Evolutionary conservation across 2,113 vertebrate species (phyloP).

Genomic region (Oncorhynchus keta): DNA sequence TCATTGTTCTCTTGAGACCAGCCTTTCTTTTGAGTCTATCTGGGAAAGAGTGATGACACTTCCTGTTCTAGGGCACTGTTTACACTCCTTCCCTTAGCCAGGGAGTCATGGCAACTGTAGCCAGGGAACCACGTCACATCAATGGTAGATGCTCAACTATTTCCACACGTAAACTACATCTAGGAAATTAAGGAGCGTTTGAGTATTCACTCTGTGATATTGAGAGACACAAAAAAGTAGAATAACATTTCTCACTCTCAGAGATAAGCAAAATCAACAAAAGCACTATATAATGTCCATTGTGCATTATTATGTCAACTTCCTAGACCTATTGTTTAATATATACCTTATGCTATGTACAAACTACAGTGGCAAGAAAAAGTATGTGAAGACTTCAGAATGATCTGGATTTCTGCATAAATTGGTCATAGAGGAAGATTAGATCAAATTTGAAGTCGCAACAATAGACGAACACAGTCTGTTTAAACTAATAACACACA

Average conservation of each 20-base stretch:
- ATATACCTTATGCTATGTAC: too few relatives aligned
- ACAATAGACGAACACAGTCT: too few relatives aligned
- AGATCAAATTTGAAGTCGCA: too few relatives aligned
- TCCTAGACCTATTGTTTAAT: too few relatives aligned
- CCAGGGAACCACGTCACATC: slow-evolving; percentile 64
- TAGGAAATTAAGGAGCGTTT: slow-evolving; percentile 27
- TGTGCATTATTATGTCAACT: too few relatives aligned
- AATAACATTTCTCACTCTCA: background rate
- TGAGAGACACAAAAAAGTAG: slow-evolving; percentile 40
- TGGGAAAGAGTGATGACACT: slow-evolving; percentile 58
- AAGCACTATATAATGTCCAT: slow-evolving; percentile 5
- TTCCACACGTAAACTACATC: slow-evolving; percentile 56
- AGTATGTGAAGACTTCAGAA: too few relatives aligned
- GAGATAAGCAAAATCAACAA: slow-evolving; percentile 31
- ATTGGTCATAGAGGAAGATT: too few relatives aligned
- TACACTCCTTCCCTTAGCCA: slow-evolving; percentile 54
- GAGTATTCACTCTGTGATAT: background rate
- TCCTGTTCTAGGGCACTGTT: slow-evolving; percentile 65
- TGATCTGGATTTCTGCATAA: too few relatives aligned
- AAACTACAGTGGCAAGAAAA: too few relatives aligned
- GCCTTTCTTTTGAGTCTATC: slow-evolving; percentile 59
- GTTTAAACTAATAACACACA: too few relatives aligned
- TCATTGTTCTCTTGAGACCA: slow-evolving; percentile 43
- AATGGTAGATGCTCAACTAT: slow-evolving; percentile 52
- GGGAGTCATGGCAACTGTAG: slow-evolving; percentile 55